Base-by-base conservation (phyloP, 2,797 vertebrate species). In the Bradypodion pumilum region DNA sequence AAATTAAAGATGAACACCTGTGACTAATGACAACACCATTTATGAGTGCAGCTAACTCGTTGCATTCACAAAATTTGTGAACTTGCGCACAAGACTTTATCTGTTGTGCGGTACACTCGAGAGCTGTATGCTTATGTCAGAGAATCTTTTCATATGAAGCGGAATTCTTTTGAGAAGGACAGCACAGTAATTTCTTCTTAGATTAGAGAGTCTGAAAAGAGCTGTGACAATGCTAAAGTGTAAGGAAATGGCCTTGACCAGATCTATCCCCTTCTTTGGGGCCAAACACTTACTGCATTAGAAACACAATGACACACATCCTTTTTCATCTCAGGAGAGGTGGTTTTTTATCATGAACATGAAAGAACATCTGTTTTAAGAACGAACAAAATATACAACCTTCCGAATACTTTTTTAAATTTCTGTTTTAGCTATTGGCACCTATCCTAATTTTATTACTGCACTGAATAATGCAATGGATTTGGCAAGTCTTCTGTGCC, bases 401-500 rank as follows among this genome's bases (percentile, higher is more conserved):
- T n/a, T 6, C 85, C 83, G 42, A 35, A 85, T 44, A 85, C 85
- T 86, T 75, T 77, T 63, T 87, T 56, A 89, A 80, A 81, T 73
- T 83, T 79, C 63, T 83, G 3, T 79, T 35, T 25, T 10, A 0
- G 1, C 73, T 89, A 42, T 56, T 89, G 82, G 72, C 80, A 52
- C 56, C 86, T 87, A 69, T 88, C 21, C 65, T 68, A 40, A 79
- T 86, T 89, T 80, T 76, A 78, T 75, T 75, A 80, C 59, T 90
- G 19, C 19, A 85, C 77, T 81, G 69, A 87, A 85, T 82, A 89
- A 74, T 87, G 83, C 82, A 49, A 84, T 80, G 84, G 80, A 83
- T 91, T 91, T 92, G 90, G 91, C 63, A 82, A 37, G 46, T 79
- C 81, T 78, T n/a, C 32, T 37, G 12, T 91, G 89, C 84, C 91